A percentile compares a stretch with the other conserved stretches of the same genome.
Conservation (phyloP, 2,888 invertebrate genomes). For the Euproctis similis region DNA sequence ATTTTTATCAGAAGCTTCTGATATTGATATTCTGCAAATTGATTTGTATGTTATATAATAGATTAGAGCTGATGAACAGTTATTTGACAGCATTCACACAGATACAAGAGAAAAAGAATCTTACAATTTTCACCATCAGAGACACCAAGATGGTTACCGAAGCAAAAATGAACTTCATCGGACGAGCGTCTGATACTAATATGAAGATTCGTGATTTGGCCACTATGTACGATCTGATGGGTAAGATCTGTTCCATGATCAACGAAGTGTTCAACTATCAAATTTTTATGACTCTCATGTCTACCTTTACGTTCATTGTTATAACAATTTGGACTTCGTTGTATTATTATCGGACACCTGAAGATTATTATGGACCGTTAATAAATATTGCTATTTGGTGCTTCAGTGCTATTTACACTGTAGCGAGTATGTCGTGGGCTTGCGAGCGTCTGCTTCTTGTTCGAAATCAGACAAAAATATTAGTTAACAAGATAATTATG, state of each 20-base stretch:
- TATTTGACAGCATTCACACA: slow-evolving; percentile 34
- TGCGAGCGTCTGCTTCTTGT: slow-evolving; percentile 39
- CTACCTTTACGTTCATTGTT: slow-evolving; percentile 42
- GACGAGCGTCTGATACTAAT: slow-evolving; percentile 25
- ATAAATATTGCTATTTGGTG: slow-evolving; percentile 35
- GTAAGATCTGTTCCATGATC: slow-evolving; percentile 33
- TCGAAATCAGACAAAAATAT: slow-evolving; percentile 35
- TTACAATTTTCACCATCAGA: slow-evolving; percentile 25
- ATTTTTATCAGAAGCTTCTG: slow-evolving; percentile 37
- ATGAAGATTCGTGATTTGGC: slow-evolving; percentile 41
- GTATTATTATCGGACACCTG: slow-evolving; percentile 30
- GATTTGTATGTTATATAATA: slow-evolving; percentile 31
- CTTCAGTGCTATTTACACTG: slow-evolving; percentile 28
- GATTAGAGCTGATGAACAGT: slow-evolving; percentile 36
- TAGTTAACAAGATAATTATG: slow-evolving; percentile 51
- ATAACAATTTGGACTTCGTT: slow-evolving; percentile 43
- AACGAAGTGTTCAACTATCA: slow-evolving; percentile 47
- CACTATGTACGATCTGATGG: slow-evolving; percentile 36
- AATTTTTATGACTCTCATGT: slow-evolving; percentile 44
- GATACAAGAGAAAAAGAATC: slow-evolving; percentile 21
- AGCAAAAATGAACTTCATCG: slow-evolving; percentile 27
- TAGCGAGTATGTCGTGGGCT: slow-evolving; percentile 35
- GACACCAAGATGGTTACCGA: slow-evolving; percentile 17
- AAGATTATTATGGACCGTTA: slow-evolving; percentile 23
- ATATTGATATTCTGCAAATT: slow-evolving; percentile 34